phyloP scores from a whole-genome alignment of 2,113 vertebrate species.

The Ivindomyrus marchei region DNA sequence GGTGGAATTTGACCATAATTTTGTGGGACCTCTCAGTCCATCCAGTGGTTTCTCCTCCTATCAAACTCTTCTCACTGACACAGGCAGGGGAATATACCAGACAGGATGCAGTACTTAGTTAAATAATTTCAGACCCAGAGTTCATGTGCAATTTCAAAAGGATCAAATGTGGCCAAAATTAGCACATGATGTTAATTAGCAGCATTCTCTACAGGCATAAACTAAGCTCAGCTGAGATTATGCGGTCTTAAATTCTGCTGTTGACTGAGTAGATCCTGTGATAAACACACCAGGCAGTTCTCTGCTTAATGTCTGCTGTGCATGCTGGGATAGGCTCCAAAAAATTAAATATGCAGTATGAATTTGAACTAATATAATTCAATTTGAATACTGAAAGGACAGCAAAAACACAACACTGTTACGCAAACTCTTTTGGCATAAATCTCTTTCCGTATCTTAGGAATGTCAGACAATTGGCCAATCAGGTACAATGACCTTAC shows the following conservation, averaged over 20 bases:
- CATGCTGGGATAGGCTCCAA: not conserved
- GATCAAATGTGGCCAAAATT: not conserved
- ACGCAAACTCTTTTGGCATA: not conserved
- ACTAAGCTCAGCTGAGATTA: not conserved
- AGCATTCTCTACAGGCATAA: not conserved
- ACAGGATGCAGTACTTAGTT: not conserved
- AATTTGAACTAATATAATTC: not conserved
- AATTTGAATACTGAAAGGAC: not conserved
- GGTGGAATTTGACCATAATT: not conserved
- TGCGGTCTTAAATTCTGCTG: not conserved
- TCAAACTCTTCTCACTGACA: not conserved
- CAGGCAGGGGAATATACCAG: not conserved
- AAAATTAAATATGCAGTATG: not conserved
- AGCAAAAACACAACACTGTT: not conserved
- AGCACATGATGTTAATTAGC: not conserved
- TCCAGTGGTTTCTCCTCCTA: not conserved
- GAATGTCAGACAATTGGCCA: not conserved
- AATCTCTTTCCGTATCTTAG: not conserved
- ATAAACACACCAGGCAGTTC: not conserved
- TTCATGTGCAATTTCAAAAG: not conserved
- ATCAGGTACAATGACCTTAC: conserved; percentile 55
- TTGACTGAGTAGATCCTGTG: not conserved
- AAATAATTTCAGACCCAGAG: not conserved
- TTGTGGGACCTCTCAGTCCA: not conserved
- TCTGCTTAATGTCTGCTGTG: not conserved